A percentile compares a stretch with the other conserved stretches of the same genome.
phyloP scores from a whole-genome alignment of 2,113 vertebrate species.

The Monarcha castaneiventris region DNA sequence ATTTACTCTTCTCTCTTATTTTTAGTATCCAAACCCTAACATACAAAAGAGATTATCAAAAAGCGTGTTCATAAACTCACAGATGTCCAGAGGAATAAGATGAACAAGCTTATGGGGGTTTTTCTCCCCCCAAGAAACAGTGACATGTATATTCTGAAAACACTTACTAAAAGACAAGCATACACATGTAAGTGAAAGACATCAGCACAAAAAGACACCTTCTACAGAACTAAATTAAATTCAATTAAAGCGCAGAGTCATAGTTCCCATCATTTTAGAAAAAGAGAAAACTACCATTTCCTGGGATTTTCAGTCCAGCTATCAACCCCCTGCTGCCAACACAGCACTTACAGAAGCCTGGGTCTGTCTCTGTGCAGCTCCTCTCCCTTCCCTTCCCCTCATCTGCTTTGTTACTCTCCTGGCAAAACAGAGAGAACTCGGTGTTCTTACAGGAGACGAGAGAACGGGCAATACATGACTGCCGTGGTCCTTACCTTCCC shows the following conservation, averaged over 20 bases:
- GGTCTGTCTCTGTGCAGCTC: slow-evolving; percentile 18
- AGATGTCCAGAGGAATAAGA: not conserved
- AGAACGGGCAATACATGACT: not conserved
- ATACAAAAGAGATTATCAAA: not conserved
- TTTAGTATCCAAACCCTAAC: not conserved
- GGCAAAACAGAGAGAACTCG: not conserved
- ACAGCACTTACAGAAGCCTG: slow-evolving; percentile 3
- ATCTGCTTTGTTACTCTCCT: slow-evolving; percentile 25
- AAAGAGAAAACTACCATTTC: not conserved
- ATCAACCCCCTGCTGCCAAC: not conserved
- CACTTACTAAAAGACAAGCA: not conserved
- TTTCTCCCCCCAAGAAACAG: not conserved
- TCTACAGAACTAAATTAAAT: not conserved
- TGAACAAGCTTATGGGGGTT: not conserved
- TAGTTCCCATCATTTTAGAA: not conserved
- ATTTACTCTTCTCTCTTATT: not conserved
- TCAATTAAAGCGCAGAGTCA: not conserved
- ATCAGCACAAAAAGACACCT: not conserved
- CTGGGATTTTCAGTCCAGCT: not conserved
- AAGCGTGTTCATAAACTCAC: not conserved
- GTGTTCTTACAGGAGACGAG: not conserved
- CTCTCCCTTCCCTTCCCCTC: slow-evolving; percentile 30
- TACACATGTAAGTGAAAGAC: not conserved
- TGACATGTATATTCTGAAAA: not conserved
- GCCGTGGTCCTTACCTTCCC: slow-evolving; percentile 43